A percentile compares a stretch with the other conserved stretches of the same genome.
phyloP scores from a whole-genome alignment of 2,888 invertebrate genomes.

The Drosophila anomelani region DNA sequence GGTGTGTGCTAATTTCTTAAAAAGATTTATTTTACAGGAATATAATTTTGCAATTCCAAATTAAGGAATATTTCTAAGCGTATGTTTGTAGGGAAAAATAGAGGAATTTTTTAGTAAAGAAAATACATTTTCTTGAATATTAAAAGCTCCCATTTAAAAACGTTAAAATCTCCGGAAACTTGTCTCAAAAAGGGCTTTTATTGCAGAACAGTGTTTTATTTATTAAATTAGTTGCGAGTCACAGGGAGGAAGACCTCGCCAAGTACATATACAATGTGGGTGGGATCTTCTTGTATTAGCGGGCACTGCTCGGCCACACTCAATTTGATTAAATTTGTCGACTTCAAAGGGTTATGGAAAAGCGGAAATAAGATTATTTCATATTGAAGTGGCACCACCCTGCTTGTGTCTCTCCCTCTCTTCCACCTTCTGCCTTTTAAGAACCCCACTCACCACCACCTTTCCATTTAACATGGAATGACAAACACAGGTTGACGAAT shows the following conservation, averaged over 20 bases:
- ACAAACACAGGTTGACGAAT: constrained; percentile 4
- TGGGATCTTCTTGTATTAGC: constrained; percentile 5
- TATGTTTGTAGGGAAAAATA: not conserved
- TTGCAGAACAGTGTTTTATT: not conserved
- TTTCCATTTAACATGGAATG: constrained; percentile 6
- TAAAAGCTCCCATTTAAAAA: no score
- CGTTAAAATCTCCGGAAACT: not conserved
- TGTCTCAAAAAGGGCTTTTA: not conserved
- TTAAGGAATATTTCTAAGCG: not conserved
- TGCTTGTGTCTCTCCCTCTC: not conserved
- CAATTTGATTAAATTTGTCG: constrained; percentile 54
- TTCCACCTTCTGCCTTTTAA: not conserved
- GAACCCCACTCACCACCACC: not conserved
- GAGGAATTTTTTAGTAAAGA: not conserved
- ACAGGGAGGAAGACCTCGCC: not conserved
- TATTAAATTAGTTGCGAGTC: constrained; percentile 10
- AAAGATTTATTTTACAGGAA: not conserved
- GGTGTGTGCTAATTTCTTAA: not conserved
- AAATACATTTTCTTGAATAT: no score
- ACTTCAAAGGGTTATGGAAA: constrained; percentile 21
- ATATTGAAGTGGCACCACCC: constrained; percentile 3
- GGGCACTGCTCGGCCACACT: constrained; percentile 37
- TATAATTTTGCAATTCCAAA: not conserved
- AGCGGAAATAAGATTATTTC: constrained; percentile 17
- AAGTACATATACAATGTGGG: not conserved